A percentile compares a stretch with the other conserved stretches of the same genome.
phyloP scores from a whole-genome alignment of 2,113 vertebrate genomes.

The Ceuthmochares aereus region DNA sequence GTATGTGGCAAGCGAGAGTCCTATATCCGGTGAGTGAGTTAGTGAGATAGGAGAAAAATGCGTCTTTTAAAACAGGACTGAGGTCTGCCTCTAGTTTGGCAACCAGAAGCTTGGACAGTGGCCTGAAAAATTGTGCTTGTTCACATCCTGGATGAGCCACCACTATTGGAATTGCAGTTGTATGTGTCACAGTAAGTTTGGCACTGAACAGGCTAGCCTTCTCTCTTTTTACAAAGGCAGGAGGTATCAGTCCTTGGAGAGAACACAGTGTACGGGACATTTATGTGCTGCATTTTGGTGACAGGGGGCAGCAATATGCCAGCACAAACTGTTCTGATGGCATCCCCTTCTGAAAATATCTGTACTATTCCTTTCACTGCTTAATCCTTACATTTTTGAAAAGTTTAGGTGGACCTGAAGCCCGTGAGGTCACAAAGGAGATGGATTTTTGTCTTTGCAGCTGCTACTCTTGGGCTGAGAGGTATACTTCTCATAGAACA shows the following conservation, averaged over 20 bases:
- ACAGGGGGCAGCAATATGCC: background rate
- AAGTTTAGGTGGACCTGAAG: background rate
- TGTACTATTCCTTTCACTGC: background rate
- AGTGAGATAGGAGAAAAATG: background rate
- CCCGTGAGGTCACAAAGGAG: background rate
- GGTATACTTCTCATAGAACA: background rate
- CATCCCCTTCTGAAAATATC: background rate
- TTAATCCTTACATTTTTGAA: background rate
- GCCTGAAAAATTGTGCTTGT: background rate
- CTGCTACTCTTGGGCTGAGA: background rate
- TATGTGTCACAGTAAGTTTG: background rate
- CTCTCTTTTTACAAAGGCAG: background rate
- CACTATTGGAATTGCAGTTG: background rate
- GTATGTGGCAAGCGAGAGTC: conserved; percentile 95
- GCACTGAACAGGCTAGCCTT: background rate
- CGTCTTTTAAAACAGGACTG: background rate
- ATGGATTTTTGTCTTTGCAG: background rate
- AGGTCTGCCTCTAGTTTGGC: background rate
- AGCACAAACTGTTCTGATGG: background rate
- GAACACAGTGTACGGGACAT: background rate
- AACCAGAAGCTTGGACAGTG: background rate
- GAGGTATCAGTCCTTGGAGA: background rate
- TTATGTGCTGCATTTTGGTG: background rate
- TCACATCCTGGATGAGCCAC: background rate
- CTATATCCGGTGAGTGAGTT: conserved; percentile 88